Base-by-base conservation (phyloP, 2,113 vertebrate genomes). In the Sinocyclocheilus anshuiensis region DNA sequence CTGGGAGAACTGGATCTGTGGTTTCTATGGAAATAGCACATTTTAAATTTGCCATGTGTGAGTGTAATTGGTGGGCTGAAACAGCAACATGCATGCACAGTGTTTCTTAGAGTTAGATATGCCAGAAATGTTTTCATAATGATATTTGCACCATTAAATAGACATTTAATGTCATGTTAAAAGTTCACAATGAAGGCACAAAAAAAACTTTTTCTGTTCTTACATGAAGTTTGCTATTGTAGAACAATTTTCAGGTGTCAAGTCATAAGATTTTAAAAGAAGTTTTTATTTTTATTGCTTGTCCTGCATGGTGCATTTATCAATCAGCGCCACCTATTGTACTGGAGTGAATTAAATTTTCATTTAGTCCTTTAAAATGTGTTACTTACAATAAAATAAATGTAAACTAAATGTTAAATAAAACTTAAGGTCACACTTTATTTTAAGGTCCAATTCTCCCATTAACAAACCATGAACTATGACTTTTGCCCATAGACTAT, bases 11-110 rank as follows among this genome's bases (percentile, higher is more conserved):
- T 42, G 83, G 86, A 89, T 83, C 86, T 87, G 90, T 91, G 90
- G 91, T 92, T 89, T 92, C 92, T 93, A 92, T 90, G 77, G 88
- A 89, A 89, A 86, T 84, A 42, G 84, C 88, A 89, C 90, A 90
- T 90, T 91, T 92, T 92, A 86, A 80, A 86, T 79, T 26, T 57
- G 24, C 15, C 86, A 77, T 78, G 55, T 36, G 61, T 75, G 75
- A 74, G 18, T 20, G 72, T 77, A 75, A 75, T 57, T 80, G 75
- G 2, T 57, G 6, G 57, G 45, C 22, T 26, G 22, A 42, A 74
- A 71, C 45, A 20, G 10, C 80, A 77, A 71, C 18, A 13, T 69
- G 16, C 45, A 50, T 50, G 42, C 10, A 12, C 9, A 45, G 42
- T 10, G 12, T 63, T 81, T 50, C 79, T 67, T 81, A 81, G 39